phyloP scores from a whole-genome alignment of 2,113 vertebrate species.

The Perca schrenkii region DNA sequence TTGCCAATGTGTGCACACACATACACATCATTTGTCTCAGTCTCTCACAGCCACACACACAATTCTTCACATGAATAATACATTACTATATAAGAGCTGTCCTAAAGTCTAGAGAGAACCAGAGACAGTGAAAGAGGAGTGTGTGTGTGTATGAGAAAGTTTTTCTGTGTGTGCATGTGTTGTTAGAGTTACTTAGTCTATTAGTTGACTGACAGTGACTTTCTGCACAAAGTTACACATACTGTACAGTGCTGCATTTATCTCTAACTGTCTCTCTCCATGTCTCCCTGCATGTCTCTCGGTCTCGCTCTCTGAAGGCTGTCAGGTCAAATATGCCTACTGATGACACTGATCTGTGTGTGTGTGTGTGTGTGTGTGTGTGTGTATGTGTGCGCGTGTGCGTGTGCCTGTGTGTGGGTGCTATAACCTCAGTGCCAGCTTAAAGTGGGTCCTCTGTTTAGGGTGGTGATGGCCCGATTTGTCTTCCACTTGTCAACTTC shows the following conservation, averaged over 20 bases:
- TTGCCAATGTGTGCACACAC: conserved; percentile 8
- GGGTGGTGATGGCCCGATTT: conserved; percentile 63
- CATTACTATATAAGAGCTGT: conserved; percentile 52
- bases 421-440: conserved; percentile 59
- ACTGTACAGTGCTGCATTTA: conserved; percentile 46
- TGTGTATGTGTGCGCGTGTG: background rate
- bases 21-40: background rate
- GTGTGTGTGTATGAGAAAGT: conserved; percentile 43
- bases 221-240: conserved; percentile 42
- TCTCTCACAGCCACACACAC: conserved; percentile 2
- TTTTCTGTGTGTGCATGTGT: conserved; percentile 47
- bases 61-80: conserved; percentile 64
- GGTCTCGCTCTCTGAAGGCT: conserved; percentile 79
- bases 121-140: conserved; percentile 24
- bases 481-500: conserved; percentile 73
- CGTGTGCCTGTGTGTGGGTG: conserved; percentile 27
- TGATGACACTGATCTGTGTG: conserved; percentile 53
- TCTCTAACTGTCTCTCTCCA: conserved; percentile 26
- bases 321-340: conserved; percentile 64
- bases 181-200: conserved; percentile 33
- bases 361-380: background rate
- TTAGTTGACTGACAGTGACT: conserved; percentile 49
- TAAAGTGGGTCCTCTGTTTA: conserved; percentile 52
- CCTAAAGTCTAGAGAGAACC: conserved; percentile 50
- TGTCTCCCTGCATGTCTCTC: conserved; percentile 49